Conservation (phyloP, 2,113 vertebrate species). For the Gadus macrocephalus region DNA sequence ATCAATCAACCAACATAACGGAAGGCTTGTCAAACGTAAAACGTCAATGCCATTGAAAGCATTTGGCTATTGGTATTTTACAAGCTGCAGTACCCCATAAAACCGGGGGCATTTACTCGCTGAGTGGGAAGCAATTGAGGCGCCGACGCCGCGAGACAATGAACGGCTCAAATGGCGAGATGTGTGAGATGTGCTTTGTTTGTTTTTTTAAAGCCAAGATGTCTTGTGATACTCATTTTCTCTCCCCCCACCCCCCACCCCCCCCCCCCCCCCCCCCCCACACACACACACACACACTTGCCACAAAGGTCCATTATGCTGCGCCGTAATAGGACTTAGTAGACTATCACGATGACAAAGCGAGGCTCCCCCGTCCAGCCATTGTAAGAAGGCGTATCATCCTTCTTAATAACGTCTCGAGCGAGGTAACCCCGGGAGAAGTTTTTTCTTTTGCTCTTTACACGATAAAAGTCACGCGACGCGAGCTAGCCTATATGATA, state of each 20-base stretch:
- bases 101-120: slow-evolving; percentile 46
- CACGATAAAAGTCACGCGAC: neutral
- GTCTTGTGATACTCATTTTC: slow-evolving; percentile 46
- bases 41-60: too few relatives aligned
- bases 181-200: slow-evolving; percentile 56
- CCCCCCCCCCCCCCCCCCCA: too few relatives aligned
- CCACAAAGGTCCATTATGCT: slow-evolving; percentile 50
- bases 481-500: slow-evolving; percentile 33
- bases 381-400: slow-evolving; percentile 48
- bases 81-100: slow-evolving; percentile 43
- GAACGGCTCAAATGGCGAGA: slow-evolving; percentile 32
- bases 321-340: slow-evolving; percentile 45
- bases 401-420: slow-evolving; percentile 49
- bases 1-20: too few relatives aligned
- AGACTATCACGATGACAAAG: slow-evolving; percentile 46
- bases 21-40: too few relatives aligned
- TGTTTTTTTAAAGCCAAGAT: slow-evolving; percentile 32
- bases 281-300: neutral
- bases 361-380: slow-evolving; percentile 41
- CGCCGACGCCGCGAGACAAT: slow-evolving; percentile 35
- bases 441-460: slow-evolving; percentile 31
- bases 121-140: slow-evolving; percentile 60
- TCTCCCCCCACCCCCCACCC: neutral
- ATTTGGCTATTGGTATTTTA: too few relatives aligned
- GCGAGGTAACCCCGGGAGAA: slow-evolving; percentile 31